Evolutionary conservation across 2,797 vertebrate genomes (phyloP).

Genomic region (Pseudochaenichthys georgianus): DNA sequence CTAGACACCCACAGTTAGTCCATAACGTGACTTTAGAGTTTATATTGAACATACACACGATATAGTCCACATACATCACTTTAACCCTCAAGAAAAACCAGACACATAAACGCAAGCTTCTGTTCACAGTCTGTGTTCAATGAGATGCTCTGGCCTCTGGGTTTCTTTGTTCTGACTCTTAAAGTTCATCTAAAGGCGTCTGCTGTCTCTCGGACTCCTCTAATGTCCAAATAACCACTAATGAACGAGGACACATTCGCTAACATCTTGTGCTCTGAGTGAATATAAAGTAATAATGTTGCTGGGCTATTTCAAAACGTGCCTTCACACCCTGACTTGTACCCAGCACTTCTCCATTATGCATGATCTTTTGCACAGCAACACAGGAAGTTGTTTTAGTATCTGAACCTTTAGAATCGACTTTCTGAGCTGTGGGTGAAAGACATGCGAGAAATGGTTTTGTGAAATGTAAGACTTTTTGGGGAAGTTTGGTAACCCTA

Average conservation of each 20-base stretch:
- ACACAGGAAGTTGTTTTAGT: too few species aligned
- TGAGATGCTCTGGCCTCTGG: conserved; percentile 7
- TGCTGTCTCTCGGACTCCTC: not conserved
- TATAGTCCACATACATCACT: not conserved
- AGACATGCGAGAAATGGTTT: not conserved
- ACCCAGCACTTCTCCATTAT: not conserved
- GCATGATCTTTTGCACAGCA: not conserved
- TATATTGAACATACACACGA: not conserved
- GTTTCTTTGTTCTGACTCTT: not conserved
- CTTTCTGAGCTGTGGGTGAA: not conserved
- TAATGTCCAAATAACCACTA: not conserved
- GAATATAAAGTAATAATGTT: not conserved
- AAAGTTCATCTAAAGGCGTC: conserved; percentile 13
- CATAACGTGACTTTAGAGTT: too few species aligned
- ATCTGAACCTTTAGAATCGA: not conserved
- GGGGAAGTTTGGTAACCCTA: not conserved
- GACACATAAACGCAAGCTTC: not conserved
- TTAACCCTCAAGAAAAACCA: not conserved
- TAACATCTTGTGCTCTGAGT: not conserved
- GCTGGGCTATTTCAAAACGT: not conserved
- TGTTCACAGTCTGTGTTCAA: not conserved
- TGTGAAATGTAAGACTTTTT: not conserved
- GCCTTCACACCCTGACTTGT: not conserved
- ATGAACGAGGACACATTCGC: not conserved
- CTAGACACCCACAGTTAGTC: too few species aligned